Percentiles rank a stretch among this genome's conserved stretches.
phyloP scores from a whole-genome alignment of 2,113 vertebrate genomes.

The Tonatia bakeri region DNA sequence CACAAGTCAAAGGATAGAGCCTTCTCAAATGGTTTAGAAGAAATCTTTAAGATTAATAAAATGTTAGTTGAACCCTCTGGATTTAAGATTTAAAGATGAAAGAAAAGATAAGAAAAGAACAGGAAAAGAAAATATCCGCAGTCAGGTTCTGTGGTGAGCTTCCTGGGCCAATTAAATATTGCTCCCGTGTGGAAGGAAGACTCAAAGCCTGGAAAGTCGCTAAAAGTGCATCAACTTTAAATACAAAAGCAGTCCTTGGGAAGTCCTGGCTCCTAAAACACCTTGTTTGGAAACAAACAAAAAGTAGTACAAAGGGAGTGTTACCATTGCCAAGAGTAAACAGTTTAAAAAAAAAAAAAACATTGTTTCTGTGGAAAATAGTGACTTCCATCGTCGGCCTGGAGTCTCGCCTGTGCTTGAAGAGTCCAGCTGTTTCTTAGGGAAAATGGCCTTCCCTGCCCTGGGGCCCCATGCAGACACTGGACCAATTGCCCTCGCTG shows the following conservation, averaged over 20 bases:
- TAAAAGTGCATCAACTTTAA: not conserved
- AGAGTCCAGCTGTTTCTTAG: not conserved
- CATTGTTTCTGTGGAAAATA: not conserved
- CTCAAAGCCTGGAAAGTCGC: not conserved
- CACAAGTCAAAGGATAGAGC: constrained; percentile 49
- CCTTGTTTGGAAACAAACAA: constrained; percentile 16
- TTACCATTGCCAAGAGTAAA: not conserved
- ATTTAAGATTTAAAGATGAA: constrained; percentile 41
- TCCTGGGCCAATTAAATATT: constrained; percentile 27
- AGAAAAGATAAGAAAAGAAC: constrained; percentile 21
- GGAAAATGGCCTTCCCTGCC: not conserved
- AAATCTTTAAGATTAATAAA: constrained; percentile 61
- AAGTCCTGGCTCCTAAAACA: not conserved
- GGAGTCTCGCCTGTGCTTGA: not conserved
- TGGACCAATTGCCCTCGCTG: not conserved
- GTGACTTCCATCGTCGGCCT: not conserved
- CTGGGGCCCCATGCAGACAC: not conserved
- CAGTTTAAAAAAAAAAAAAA: not conserved
- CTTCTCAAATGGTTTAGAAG: constrained; percentile 53
- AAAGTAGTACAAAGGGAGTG: not conserved
- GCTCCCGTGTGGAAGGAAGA: not conserved
- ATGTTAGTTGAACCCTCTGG: not conserved
- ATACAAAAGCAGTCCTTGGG: not conserved
- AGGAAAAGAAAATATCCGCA: not conserved
- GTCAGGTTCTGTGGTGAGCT: not conserved